Conservation (phyloP, 2,113 vertebrate species). For the Ciconia boyciana region DNA sequence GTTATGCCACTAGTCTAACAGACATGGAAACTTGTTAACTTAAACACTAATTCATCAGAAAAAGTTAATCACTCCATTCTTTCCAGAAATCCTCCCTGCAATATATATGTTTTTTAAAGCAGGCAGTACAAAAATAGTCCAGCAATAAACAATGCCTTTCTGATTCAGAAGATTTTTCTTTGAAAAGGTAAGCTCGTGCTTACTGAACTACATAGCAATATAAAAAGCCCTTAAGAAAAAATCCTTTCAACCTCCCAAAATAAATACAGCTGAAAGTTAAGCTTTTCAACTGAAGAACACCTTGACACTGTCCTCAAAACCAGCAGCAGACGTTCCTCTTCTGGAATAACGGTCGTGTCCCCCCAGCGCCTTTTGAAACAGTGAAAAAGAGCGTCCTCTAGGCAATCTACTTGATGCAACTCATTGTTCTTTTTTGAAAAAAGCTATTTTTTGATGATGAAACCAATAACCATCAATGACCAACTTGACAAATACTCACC, state of each 20-base stretch:
- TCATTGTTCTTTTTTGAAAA: neutral
- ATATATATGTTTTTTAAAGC: neutral
- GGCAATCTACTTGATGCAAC: neutral
- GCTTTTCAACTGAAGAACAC: slow-evolving; percentile 30
- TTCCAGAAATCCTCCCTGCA: neutral
- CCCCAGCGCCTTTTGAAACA: neutral
- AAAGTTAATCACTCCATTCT: neutral
- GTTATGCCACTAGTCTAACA: neutral
- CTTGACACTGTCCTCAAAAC: slow-evolving; percentile 30
- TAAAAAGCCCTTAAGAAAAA: slow-evolving; percentile 2
- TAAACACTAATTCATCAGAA: neutral
- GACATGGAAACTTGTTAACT: neutral
- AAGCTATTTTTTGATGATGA: neutral
- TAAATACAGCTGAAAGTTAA: slow-evolving; percentile 37
- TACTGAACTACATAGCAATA: neutral
- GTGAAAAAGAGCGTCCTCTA: neutral
- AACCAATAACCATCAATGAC: neutral
- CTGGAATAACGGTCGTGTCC: neutral
- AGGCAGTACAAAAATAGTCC: neutral
- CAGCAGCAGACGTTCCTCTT: slow-evolving; percentile 17
- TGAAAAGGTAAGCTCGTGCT: neutral
- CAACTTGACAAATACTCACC: neutral
- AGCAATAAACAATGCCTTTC: neutral
- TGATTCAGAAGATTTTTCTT: neutral
- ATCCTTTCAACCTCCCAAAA: slow-evolving; percentile 31